Evolutionary conservation across 2,888 invertebrate genomes (phyloP).

Genomic region (Diarsia brunnea): DNA sequence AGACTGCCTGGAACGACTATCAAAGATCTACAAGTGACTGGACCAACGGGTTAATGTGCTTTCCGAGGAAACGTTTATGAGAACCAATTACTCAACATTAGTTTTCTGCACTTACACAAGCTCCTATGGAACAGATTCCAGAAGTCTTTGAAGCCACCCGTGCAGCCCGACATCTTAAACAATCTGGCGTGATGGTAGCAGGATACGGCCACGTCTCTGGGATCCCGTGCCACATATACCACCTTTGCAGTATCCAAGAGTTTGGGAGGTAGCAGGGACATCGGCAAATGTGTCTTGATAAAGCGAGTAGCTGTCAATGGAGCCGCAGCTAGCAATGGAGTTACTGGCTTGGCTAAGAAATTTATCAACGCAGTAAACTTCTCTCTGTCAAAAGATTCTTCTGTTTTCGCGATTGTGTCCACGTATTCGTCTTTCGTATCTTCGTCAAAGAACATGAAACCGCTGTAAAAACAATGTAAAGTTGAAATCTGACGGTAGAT

Average conservation of each 20-base stretch:
- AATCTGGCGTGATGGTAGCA: constrained; percentile 92
- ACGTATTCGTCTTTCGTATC: constrained; percentile 6
- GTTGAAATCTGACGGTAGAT: neutral
- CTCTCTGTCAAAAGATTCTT: constrained; percentile 23
- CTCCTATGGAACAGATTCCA: constrained; percentile 92
- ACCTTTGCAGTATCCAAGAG: constrained; percentile 88
- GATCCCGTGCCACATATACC: constrained; percentile 95
- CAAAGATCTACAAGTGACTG: neutral
- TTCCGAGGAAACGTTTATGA: neutral
- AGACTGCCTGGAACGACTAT: neutral
- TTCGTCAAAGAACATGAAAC: constrained; percentile 40
- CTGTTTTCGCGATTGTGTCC: neutral
- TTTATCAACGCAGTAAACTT: constrained; percentile 14
- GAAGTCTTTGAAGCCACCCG: constrained; percentile 91
- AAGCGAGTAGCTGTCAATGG: constrained; percentile 85
- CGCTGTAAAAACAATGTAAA: constrained; percentile 15
- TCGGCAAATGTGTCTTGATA: constrained; percentile 93
- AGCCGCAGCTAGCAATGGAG: constrained; percentile 46
- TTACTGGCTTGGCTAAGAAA: constrained; percentile 25
- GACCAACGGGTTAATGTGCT: neutral
- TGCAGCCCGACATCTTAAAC: constrained; percentile 88
- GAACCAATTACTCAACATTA: neutral
- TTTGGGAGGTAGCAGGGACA: constrained; percentile 92
- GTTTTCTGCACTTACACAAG: constrained; percentile 86
- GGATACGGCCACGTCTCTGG: constrained; percentile 95